phyloP scores from a whole-genome alignment of 2,888 invertebrate species.

The Trissoscelio sp. region DNA sequence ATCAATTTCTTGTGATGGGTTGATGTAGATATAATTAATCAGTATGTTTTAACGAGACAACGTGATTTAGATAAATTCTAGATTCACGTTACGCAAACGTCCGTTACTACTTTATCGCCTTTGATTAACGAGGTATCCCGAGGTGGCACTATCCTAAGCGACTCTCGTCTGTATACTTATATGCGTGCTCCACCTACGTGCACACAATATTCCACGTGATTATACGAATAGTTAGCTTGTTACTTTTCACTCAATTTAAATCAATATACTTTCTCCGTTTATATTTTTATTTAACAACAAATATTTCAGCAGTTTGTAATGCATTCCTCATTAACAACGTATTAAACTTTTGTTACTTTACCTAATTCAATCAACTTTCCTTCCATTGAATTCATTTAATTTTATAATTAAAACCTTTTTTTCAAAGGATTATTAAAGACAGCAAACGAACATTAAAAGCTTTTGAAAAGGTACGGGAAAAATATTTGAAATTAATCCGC shows the following conservation, averaged over 20 bases:
- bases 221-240: conserved; percentile 54
- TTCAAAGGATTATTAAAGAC: no score
- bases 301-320: no score
- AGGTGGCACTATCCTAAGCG: conserved; percentile 50
- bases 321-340: no score
- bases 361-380: no score
- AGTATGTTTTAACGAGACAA: conserved; percentile 51
- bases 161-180: conserved; percentile 26
- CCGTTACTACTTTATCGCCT: conserved; percentile 63
- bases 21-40: conserved; percentile 44
- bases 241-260: conserved; percentile 46
- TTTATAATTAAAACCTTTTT: no score
- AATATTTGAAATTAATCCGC: not conserved
- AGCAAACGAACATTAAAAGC: no score
- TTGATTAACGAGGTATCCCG: conserved; percentile 61
- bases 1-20: conserved; percentile 10
- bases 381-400: no score
- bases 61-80: conserved; percentile 52
- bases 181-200: conserved; percentile 29
- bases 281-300: no score
- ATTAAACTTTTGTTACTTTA: not conserved
- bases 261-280: conserved; percentile 31
- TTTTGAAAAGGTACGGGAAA: not conserved
- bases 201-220: conserved; percentile 54
- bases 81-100: conserved; percentile 57